Evolutionary conservation across 2,113 vertebrate genomes (phyloP), one percentile per base, ranked within the genome.

Genomic region (Dicerorhinus sumatrensis): DNA sequence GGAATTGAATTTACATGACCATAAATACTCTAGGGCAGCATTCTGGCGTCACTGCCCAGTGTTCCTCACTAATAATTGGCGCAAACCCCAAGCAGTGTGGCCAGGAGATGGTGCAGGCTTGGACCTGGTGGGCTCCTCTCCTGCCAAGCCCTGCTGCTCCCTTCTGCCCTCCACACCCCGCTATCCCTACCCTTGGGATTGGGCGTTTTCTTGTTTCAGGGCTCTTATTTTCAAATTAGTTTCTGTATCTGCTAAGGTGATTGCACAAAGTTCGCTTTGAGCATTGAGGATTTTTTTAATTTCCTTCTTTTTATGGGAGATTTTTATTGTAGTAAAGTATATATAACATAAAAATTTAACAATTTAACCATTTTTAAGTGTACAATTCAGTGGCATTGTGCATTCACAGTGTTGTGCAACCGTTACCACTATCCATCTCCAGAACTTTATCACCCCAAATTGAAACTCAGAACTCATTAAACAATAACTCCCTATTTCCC

Each of bases 21-120:
- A 20, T 11, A 33, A 85, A 39, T 39, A 73, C 18, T 46, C 11
- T 17, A 33, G 21, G 13, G 48, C 46, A 29, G 27, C 51, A 6
- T 27, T 29, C n/a, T 62, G 54, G 27, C 16, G 16, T 36, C 85
- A n/a, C 36, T 62, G 85, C 33, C 42, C 16, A 23, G 18, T 2
- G 27, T 3, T 75, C 58, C 58, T 87, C 33, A 18, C 10, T 29
- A n/a, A 31, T 69, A 8, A 72, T 80, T 23, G 14, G 7, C 5
- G 36, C 58, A 62, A 23, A 25, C 4, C 1, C 10, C 1, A 25
- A 65, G 36, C 4, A 8, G 17, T 3, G 1, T 81, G 84, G 54
- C 42, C 12, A 17, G 29, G 62, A 63, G 56, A 54, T 2, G 2
- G 29, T 1, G 3, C 25, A 1, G 0, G 54, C 4, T 17, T 13